Evolutionary conservation across 2,113 vertebrate species (phyloP).

Genomic region (Takifugu flavidus): DNA sequence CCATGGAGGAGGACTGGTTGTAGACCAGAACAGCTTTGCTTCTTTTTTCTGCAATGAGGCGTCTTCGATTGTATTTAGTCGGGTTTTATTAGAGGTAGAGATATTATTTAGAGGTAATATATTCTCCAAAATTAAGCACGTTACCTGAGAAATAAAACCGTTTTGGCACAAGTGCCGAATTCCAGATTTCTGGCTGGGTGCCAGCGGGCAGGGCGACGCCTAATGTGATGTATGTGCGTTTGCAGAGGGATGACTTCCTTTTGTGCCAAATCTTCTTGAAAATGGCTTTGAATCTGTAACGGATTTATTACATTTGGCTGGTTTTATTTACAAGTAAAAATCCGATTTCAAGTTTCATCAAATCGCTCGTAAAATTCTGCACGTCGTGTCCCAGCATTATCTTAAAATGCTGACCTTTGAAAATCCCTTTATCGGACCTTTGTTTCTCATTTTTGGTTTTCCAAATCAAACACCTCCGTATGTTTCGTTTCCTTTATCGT

Average conservation of each 20-base stretch:
- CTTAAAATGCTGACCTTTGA: no score
- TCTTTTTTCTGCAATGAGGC: constrained; percentile 4
- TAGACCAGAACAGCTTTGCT: constrained; percentile 13
- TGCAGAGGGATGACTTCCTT: no score
- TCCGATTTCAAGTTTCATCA: no score
- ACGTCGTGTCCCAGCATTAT: no score
- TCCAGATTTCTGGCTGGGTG: no score
- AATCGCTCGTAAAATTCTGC: no score
- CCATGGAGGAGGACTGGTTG: constrained; percentile 2
- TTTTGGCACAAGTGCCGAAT: not conserved
- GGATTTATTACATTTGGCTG: no score
- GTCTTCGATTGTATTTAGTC: not conserved
- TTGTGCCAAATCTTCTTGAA: no score
- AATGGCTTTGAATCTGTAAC: no score
- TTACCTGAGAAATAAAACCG: constrained; percentile 13
- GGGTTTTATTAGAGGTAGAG: not conserved
- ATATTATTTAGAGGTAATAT: constrained; percentile 33
- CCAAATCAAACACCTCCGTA: constrained; percentile 7
- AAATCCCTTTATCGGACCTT: not conserved
- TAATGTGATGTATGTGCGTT: no score
- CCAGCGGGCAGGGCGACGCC: no score
- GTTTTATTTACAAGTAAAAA: no score
- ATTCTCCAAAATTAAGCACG: constrained; percentile 21
- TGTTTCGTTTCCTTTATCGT: not conserved
- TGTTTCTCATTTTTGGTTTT: constrained; percentile 15